Evolutionary conservation across 2,888 invertebrate genomes (phyloP).

Genomic region (Gari tellinella): DNA sequence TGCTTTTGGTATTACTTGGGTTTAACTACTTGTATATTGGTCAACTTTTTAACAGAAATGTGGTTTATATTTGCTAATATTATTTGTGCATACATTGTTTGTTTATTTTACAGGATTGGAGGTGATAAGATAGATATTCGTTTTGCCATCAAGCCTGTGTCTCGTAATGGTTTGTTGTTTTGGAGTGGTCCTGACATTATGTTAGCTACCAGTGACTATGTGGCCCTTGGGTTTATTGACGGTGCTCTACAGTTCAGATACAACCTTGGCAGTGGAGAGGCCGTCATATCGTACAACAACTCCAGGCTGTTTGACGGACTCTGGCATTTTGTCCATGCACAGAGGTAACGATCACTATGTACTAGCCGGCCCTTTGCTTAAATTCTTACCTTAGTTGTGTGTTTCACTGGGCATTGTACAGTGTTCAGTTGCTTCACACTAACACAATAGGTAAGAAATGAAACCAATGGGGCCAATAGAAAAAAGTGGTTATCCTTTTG

Average conservation of each 20-base stretch:
- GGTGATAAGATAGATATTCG: slow-evolving; percentile 95
- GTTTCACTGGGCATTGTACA: too few species aligned
- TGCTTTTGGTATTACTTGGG: too few species aligned
- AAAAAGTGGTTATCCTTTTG: too few species aligned
- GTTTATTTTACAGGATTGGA: slow-evolving; percentile 87
- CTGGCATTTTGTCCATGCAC: slow-evolving; percentile 92
- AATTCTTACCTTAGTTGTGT: too few species aligned
- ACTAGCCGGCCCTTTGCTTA: too few species aligned
- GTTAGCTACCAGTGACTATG: slow-evolving; percentile 88
- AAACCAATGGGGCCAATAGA: too few species aligned
- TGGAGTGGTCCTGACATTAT: slow-evolving; percentile 92
- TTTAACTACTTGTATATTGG: too few species aligned
- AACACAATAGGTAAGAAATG: too few species aligned
- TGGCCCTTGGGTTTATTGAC: slow-evolving; percentile 93
- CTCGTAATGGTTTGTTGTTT: slow-evolving; percentile 90
- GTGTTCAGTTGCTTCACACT: too few species aligned
- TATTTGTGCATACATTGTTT: not conserved
- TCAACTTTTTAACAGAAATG: too few species aligned
- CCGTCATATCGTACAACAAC: slow-evolving; percentile 92
- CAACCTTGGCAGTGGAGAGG: slow-evolving; percentile 94
- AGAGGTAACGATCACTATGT: too few species aligned
- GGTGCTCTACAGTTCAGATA: slow-evolving; percentile 91
- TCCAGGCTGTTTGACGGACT: slow-evolving; percentile 95
- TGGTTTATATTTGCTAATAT: too few species aligned
- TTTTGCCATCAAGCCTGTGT: slow-evolving; percentile 92